These are phyloP conservation scores for Dasypogon diadema DNA, from an alignment of 2,888 invertebrate species.

Conservation along the genomic window DNA sequence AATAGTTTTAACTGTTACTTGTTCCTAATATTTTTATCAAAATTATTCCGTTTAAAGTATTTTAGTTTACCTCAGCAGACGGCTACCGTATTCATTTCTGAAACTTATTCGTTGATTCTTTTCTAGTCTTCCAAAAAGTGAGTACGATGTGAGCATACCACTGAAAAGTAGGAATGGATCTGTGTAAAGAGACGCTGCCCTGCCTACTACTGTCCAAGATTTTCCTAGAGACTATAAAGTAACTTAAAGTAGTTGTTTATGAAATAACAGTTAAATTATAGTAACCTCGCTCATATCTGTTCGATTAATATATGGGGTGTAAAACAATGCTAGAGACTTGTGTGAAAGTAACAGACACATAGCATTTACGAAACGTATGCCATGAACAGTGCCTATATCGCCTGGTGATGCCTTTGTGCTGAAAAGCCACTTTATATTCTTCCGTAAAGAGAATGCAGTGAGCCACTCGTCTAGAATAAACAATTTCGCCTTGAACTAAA, in stretches of 20 bases:
- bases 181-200: constrained; percentile 78
- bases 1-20: neutral
- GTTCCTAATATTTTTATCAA: too few species aligned
- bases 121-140: constrained; percentile 73
- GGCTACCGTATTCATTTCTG: constrained; percentile 73
- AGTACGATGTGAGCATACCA: constrained; percentile 75
- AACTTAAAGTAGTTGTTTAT: too few species aligned
- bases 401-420: constrained; percentile 69
- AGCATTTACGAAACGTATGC: constrained; percentile 76
- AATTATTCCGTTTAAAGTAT: too few species aligned
- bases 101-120: constrained; percentile 71
- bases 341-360: constrained; percentile 75
- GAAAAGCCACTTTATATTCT: constrained; percentile 72
- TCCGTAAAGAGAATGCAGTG: constrained; percentile 74
- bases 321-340: constrained; percentile 80
- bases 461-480: constrained; percentile 70
- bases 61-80: constrained; percentile 72
- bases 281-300: constrained; percentile 76
- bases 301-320: constrained; percentile 76
- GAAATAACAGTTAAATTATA: neutral
- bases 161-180: constrained; percentile 80
- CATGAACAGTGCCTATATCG: constrained; percentile 76
- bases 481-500: neutral
- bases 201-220: constrained; percentile 76
- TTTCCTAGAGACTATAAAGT: constrained; percentile 71